A percentile compares a stretch with the other conserved stretches of the same genome.
Evolutionary conservation across 2,888 invertebrate species (phyloP).

Genomic region (Temnothorax unifasciatus): DNA sequence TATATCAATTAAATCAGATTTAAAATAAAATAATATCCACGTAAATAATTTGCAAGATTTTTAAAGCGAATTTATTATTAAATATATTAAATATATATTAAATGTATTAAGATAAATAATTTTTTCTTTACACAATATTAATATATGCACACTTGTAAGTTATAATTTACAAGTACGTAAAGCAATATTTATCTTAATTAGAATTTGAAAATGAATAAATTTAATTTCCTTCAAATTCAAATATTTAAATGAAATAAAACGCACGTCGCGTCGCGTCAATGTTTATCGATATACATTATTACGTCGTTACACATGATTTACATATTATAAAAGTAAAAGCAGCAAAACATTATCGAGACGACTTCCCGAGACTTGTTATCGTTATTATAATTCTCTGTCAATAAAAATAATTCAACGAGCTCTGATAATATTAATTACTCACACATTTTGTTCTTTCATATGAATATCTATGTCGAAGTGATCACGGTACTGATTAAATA

Average conservation of each 20-base stretch:
- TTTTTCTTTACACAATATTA: neutral
- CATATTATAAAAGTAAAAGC: constrained; percentile 6
- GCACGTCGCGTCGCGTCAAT: no score
- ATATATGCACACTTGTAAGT: neutral
- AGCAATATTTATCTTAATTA: constrained; percentile 1
- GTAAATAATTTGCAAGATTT: neutral
- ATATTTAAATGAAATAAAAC: neutral
- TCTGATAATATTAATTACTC: neutral
- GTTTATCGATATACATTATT: neutral
- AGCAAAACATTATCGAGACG: neutral
- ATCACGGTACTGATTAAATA: neutral
- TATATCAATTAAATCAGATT: neutral
- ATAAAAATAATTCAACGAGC: constrained; percentile 12
- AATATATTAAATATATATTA: neutral
- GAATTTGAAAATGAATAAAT: neutral
- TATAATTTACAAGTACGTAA: neutral
- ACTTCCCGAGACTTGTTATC: neutral
- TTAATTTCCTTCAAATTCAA: no score
- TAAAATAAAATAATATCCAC: neutral
- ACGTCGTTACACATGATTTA: neutral
- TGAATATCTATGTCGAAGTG: neutral
- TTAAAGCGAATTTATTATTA: neutral
- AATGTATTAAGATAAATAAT: neutral
- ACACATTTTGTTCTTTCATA: neutral
- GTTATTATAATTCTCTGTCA: neutral